Evolutionary conservation across 2,113 vertebrate genomes (phyloP).

Genomic region (Polypterus senegalus): DNA sequence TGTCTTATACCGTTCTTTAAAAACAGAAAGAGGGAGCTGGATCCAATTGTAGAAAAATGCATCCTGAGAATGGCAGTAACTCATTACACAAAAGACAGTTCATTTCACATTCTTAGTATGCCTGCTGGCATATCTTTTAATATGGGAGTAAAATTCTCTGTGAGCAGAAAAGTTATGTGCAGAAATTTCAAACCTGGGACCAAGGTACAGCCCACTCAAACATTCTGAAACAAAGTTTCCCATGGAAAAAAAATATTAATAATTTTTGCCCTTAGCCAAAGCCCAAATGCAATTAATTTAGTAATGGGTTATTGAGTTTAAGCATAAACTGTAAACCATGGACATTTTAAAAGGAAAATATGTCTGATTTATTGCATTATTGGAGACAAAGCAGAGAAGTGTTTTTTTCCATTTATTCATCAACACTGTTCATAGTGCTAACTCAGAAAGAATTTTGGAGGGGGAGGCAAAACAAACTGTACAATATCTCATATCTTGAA

Average conservation of each 20-base stretch:
- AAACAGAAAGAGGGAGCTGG: too few relatives aligned
- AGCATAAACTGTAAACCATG: constrained; percentile 76
- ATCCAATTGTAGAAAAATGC: too few relatives aligned
- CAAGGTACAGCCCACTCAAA: too few relatives aligned
- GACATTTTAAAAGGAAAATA: constrained; percentile 77
- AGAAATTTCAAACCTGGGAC: too few relatives aligned
- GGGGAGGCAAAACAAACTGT: neutral
- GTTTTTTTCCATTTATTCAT: constrained; percentile 79
- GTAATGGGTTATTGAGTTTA: constrained; percentile 67
- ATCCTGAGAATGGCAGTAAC: too few relatives aligned
- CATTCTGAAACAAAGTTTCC: neutral
- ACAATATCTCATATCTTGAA: neutral
- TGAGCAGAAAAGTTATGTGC: too few relatives aligned
- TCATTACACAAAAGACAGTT: too few relatives aligned
- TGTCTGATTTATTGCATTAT: constrained; percentile 67
- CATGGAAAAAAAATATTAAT: too few relatives aligned
- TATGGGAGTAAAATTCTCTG: too few relatives aligned
- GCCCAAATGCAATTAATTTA: constrained; percentile 71
- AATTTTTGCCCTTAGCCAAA: constrained; percentile 56
- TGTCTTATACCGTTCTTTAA: too few relatives aligned
- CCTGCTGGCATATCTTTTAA: too few relatives aligned
- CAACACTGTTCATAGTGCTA: constrained; percentile 58
- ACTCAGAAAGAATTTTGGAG: constrained; percentile 62
- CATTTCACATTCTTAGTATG: too few relatives aligned
- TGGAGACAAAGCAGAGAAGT: constrained; percentile 65